Conservation (phyloP, 2,797 vertebrate species). For the Falco concolor region DNA sequence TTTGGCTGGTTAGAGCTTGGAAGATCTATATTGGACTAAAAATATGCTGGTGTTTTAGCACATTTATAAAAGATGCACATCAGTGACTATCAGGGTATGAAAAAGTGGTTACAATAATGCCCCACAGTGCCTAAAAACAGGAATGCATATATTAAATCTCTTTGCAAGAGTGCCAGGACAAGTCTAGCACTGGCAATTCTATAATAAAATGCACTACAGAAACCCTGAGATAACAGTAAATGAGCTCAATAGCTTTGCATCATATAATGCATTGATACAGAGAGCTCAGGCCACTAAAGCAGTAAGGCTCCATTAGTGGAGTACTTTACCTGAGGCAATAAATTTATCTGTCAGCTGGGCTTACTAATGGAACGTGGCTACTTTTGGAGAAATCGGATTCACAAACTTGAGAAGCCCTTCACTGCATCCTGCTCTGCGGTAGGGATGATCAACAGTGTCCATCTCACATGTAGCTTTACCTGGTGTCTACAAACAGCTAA, state of each 20-base stretch:
- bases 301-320: background rate
- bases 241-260: background rate
- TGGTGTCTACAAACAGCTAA: background rate
- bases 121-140: background rate
- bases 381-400: background rate
- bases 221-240: background rate
- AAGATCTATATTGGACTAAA: background rate
- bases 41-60: background rate
- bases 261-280: accelerated
- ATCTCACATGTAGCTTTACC: background rate
- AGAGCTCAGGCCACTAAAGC: background rate
- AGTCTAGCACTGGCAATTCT: background rate
- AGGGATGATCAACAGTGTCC: background rate
- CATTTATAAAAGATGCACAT: background rate
- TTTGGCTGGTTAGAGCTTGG: background rate
- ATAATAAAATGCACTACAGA: background rate
- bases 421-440: background rate
- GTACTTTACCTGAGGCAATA: background rate
- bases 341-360: background rate
- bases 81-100: background rate
- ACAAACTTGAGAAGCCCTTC: background rate
- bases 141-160: background rate
- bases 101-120: background rate
- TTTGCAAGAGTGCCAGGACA: background rate
- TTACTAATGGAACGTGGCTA: background rate